Conservation (phyloP, 2,113 vertebrate species). For the Chlorodrepanis virens region DNA sequence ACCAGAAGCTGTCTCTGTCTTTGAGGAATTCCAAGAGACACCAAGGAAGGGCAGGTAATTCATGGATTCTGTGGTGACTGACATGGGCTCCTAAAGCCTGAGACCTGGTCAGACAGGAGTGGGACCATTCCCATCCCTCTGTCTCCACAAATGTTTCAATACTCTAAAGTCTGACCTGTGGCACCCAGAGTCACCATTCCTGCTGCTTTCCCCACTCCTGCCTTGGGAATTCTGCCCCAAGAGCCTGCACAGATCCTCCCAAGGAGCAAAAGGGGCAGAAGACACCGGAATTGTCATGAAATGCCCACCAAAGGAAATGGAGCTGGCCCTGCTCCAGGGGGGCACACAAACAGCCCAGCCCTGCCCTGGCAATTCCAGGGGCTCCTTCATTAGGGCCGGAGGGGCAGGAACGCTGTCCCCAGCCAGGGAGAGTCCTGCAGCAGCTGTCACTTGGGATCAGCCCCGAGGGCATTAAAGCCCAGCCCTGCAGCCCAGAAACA, state of each 20-base stretch:
- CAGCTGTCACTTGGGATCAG: constrained; percentile 65
- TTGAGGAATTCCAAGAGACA: neutral
- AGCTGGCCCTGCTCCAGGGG: neutral
- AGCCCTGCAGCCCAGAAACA: neutral
- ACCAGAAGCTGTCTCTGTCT: neutral
- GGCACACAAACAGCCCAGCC: neutral
- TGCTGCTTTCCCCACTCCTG: neutral
- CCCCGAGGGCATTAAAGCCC: constrained; percentile 45
- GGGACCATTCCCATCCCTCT: neutral
- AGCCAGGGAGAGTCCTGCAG: neutral
- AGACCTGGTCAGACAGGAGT: neutral
- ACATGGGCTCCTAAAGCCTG: neutral
- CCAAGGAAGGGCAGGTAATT: neutral
- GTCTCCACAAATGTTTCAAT: neutral
- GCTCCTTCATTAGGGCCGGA: constrained; percentile 34
- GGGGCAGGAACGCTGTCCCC: neutral
- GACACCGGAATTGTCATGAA: neutral
- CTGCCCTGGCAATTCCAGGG: constrained; percentile 1
- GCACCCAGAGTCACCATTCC: neutral
- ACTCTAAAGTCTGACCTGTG: neutral
- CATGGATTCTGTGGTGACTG: neutral
- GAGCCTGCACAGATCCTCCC: neutral
- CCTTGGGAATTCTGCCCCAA: neutral
- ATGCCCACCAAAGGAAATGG: neutral
- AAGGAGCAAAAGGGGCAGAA: neutral